phyloP scores from a whole-genome alignment of 1,140 invertebrate genomes.

The Hormaphis cornu region DNA sequence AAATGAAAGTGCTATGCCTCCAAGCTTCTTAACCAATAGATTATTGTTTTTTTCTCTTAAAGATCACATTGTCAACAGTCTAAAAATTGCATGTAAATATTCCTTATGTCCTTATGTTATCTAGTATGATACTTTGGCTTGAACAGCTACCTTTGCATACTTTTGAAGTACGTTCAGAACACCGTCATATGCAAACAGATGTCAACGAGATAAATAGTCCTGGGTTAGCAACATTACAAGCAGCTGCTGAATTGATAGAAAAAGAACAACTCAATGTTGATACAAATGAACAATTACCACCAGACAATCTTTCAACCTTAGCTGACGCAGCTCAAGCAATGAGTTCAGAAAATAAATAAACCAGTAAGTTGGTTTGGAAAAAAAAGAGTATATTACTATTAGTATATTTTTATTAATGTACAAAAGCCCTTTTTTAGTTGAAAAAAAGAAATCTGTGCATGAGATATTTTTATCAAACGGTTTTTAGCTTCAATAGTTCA shows the following conservation, averaged over 20 bases:
- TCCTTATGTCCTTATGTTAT: neutral
- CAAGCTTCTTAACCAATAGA: no score
- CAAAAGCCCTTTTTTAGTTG: neutral
- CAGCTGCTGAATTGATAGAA: slow-evolving; percentile 18
- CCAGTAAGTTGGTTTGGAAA: neutral
- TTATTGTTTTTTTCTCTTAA: no score
- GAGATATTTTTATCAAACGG: no score
- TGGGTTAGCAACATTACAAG: slow-evolving; percentile 22
- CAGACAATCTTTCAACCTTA: slow-evolving; percentile 26
- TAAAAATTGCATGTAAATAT: neutral
- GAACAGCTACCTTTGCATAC: slow-evolving; percentile 57
- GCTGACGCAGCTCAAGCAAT: slow-evolving; percentile 26
- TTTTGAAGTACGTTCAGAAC: slow-evolving; percentile 49
- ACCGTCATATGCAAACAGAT: slow-evolving; percentile 30
- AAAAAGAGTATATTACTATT: neutral
- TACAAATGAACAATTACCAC: neutral
- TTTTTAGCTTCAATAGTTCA: no score
- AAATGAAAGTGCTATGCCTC: no score
- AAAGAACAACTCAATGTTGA: neutral
- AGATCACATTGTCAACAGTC: no score
- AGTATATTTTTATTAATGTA: neutral
- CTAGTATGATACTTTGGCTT: slow-evolving; percentile 64
- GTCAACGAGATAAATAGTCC: slow-evolving; percentile 2
- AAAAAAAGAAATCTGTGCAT: neutral
- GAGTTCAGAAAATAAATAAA: slow-evolving; percentile 26